Evolutionary conservation across 2,797 vertebrate genomes (phyloP).

Genomic region (Mus caroli): DNA sequence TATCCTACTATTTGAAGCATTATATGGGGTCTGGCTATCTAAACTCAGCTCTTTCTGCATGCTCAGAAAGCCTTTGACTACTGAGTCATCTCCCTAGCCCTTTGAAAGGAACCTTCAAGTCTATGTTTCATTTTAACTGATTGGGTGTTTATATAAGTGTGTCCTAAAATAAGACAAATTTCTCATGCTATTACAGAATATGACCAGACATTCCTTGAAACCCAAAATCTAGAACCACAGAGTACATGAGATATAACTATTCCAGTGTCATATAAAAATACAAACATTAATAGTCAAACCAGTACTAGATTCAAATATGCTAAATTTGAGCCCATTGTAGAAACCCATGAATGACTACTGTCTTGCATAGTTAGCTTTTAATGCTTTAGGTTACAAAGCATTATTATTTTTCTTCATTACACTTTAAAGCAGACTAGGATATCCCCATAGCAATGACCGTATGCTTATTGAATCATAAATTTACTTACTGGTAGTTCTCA

Average conservation of each 20-base stretch:
- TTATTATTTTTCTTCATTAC: not conserved
- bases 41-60: not conserved
- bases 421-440: not conserved
- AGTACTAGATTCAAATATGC: not conserved
- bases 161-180: not conserved
- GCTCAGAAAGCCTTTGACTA: not conserved
- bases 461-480: not conserved
- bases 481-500: not conserved
- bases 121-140: not conserved
- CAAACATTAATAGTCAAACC: not conserved
- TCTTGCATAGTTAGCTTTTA: not conserved
- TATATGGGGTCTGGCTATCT: not conserved
- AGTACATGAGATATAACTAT: not conserved
- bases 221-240: not conserved
- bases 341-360: not conserved
- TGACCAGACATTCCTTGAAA: not conserved
- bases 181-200: not conserved
- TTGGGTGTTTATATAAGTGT: not conserved
- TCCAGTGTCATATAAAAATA: slow-evolving; percentile 3
- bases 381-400: slow-evolving; percentile 4
- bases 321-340: slow-evolving; percentile 7
- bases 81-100: not conserved
- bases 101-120: not conserved
- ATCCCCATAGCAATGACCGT: not conserved
- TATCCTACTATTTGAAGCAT: not conserved